Percentiles rank a stretch among this genome's conserved stretches.
Conservation (phyloP, 2,888 invertebrate genomes). For the Cabera pusaria region DNA sequence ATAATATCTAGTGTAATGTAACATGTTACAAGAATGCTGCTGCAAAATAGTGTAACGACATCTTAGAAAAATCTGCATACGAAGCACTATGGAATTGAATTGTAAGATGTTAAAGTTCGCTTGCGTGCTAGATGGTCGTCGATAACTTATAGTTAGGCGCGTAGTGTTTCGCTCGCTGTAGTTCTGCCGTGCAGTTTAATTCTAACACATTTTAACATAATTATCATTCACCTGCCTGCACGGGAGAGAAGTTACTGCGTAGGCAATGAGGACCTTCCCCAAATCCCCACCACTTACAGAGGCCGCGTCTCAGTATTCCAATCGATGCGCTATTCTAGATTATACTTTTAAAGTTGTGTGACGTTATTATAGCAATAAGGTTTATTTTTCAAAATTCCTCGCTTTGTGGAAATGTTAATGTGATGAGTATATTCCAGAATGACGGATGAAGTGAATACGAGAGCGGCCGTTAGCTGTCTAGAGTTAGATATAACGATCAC, state of each 20-base stretch:
- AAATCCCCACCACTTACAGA: conserved; percentile 59
- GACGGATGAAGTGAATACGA: conserved; percentile 11
- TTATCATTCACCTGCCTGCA: conserved; percentile 20
- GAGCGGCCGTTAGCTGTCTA: conserved; percentile 53
- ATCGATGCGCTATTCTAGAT: conserved; percentile 8
- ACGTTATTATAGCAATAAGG: no score
- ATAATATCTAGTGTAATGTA: no score
- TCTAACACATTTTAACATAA: conserved; percentile 17
- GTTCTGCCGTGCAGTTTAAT: conserved; percentile 22
- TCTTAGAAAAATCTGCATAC: conserved; percentile 45
- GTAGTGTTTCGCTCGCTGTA: conserved; percentile 46
- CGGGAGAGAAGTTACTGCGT: conserved; percentile 51
- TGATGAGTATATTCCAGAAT: no score
- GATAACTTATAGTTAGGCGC: conserved; percentile 62
- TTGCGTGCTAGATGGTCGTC: conserved; percentile 69
- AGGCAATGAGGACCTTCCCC: conserved; percentile 55
- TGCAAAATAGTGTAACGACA: conserved; percentile 10
- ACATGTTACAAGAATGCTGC: no score
- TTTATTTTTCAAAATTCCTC: no score
- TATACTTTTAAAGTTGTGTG: no score
- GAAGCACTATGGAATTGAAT: conserved; percentile 80
- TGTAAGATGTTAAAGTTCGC: conserved; percentile 65
- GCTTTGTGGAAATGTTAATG: no score
- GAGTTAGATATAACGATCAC: conserved; percentile 59
- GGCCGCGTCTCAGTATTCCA: background rate